Conservation (phyloP, 1,140 invertebrate species). For the Rhagoletis zephyria region DNA sequence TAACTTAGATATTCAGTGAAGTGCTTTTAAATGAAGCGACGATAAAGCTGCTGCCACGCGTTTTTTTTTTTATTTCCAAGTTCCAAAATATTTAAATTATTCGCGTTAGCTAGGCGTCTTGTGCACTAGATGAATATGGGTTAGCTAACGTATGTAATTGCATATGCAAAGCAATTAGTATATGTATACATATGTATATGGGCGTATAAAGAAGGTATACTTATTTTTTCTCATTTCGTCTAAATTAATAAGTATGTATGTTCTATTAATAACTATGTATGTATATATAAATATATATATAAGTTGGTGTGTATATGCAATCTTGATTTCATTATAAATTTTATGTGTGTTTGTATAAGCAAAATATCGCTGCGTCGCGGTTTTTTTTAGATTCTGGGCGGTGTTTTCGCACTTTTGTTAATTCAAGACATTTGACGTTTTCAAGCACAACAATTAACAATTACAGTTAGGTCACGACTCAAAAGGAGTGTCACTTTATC, state of each 20-base stretch:
- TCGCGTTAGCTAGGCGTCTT: not conserved
- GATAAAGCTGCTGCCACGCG: constrained; percentile 1
- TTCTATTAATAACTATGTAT: constrained; percentile 8
- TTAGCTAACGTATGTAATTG: not conserved
- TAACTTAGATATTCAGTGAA: not conserved
- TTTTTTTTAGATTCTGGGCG: not conserved
- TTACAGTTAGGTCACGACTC: constrained; percentile 34
- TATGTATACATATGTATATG: constrained; percentile 27
- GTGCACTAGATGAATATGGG: not conserved
- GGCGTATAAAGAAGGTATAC: constrained; percentile 5
- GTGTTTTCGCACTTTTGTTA: not conserved
- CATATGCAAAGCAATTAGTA: too few relatives aligned
- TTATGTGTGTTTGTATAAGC: constrained; percentile 6
- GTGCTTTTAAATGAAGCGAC: not conserved
- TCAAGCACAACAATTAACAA: not conserved
- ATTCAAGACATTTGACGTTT: constrained; percentile 41
- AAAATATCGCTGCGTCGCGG: constrained; percentile 4
- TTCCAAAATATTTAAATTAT: constrained; percentile 2
- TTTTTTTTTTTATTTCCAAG: not conserved
- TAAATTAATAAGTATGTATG: not conserved
- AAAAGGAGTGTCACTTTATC: not conserved
- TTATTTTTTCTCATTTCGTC: not conserved
- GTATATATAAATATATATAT: not conserved
- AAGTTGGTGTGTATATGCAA: constrained; percentile 31
- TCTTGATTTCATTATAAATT: constrained; percentile 8